Evolutionary conservation across 2,888 invertebrate genomes (phyloP).

Genomic region (Aphelenchoides bicaudatus): DNA sequence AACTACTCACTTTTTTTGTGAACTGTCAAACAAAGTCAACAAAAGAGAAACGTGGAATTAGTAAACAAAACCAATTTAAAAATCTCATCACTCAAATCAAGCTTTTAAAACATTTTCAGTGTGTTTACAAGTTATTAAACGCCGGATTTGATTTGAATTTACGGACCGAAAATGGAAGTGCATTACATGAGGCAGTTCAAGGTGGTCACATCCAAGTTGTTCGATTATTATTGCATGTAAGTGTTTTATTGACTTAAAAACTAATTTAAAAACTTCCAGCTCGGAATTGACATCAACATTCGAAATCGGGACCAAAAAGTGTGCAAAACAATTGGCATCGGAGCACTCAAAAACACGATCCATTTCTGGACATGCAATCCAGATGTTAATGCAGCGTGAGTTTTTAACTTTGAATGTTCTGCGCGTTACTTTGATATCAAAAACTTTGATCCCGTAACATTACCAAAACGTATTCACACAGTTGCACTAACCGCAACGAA

Average conservation of each 20-base stretch:
- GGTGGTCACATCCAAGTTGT: slow-evolving; percentile 64
- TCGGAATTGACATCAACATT: slow-evolving; percentile 3
- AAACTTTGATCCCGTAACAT: too few species aligned
- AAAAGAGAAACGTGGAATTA: too few species aligned
- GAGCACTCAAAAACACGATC: neutral
- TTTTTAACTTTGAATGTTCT: too few species aligned
- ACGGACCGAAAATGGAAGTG: slow-evolving; percentile 62
- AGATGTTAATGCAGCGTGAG: neutral
- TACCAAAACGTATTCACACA: too few species aligned
- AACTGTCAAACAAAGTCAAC: too few species aligned
- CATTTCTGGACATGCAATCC: neutral
- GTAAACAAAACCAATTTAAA: too few species aligned
- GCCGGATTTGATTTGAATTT: slow-evolving; percentile 64
- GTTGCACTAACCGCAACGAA: too few species aligned
- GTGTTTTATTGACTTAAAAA: slow-evolving; percentile 17
- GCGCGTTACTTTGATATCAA: too few species aligned
- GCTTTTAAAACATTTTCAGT: slow-evolving; percentile 19
- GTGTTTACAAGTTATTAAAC: slow-evolving; percentile 59
- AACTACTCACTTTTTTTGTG: too few species aligned
- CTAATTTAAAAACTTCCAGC: neutral
- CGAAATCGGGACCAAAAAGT: neutral
- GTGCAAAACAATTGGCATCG: neutral
- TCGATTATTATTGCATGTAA: slow-evolving; percentile 60
- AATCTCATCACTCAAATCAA: too few species aligned
- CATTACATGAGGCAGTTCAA: slow-evolving; percentile 64